phyloP scores from a whole-genome alignment of 2,113 vertebrate genomes.

The Myiagra hebetior region DNA sequence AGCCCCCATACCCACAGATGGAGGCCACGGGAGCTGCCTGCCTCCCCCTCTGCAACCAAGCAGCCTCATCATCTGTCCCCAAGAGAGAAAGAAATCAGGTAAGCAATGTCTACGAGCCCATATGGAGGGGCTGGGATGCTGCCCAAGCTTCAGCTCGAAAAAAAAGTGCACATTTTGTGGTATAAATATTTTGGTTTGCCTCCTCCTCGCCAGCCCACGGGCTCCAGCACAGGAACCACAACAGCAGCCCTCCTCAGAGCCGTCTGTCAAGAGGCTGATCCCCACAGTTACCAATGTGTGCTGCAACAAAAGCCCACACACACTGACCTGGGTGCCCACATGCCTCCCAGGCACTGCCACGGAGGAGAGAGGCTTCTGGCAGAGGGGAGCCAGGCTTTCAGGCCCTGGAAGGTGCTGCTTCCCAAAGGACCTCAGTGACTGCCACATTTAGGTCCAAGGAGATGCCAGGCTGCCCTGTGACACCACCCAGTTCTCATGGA shows the following conservation, averaged over 20 bases:
- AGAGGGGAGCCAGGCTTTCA: not conserved
- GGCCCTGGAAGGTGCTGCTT: not conserved
- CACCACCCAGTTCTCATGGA: not conserved
- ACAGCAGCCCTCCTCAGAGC: conserved; percentile 11
- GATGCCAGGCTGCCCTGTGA: not conserved
- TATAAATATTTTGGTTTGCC: conserved; percentile 60
- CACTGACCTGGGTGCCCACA: not conserved
- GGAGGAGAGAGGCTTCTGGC: not conserved
- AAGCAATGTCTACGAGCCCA: not conserved
- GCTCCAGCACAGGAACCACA: not conserved
- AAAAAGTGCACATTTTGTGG: conserved; percentile 21
- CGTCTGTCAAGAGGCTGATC: not conserved
- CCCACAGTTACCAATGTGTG: not conserved
- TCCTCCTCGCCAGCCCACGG: conserved; percentile 34
- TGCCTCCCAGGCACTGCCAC: rapidly evolving
- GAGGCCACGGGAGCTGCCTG: not conserved
- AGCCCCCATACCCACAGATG: rapidly evolving
- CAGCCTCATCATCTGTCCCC: not conserved
- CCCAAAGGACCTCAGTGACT: not conserved
- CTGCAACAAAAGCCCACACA: not conserved
- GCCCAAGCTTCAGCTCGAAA: conserved; percentile 43
- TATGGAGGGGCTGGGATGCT: conserved; percentile 33
- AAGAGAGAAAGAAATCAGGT: not conserved
- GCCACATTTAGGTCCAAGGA: not conserved
- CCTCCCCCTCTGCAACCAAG: not conserved